Conservation (phyloP, 2,888 invertebrate genomes). For the Nemotelus pantherinus region DNA sequence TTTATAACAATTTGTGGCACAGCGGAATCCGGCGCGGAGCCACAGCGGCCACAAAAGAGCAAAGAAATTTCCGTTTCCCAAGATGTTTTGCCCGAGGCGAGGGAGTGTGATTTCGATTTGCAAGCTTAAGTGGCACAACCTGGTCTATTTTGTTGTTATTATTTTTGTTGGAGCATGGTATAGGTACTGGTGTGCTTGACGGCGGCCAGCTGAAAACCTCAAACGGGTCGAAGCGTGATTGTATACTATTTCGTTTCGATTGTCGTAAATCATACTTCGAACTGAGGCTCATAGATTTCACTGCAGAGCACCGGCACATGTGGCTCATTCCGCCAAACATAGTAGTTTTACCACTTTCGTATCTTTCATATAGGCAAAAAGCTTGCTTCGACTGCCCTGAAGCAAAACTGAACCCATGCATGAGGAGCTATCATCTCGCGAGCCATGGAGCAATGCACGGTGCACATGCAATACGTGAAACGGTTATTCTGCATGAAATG, state of each 20-base stretch:
- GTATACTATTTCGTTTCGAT: constrained; percentile 4
- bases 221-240: constrained; percentile 16
- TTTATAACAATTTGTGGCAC: neutral
- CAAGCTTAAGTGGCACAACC: constrained; percentile 19
- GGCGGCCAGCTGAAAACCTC: constrained; percentile 9
- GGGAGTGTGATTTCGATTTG: constrained; percentile 41
- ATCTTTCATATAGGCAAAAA: neutral
- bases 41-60: constrained; percentile 1
- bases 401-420: constrained; percentile 23
- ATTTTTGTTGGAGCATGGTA: neutral
- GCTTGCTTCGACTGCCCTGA: neutral
- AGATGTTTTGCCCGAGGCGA: constrained; percentile 37
- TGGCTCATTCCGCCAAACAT: too few species aligned
- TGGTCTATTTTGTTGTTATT: constrained; percentile 31
- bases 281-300: constrained; percentile 1
- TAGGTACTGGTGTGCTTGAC: neutral
- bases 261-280: constrained; percentile 24
- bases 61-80: constrained; percentile 37
- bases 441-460: neutral
- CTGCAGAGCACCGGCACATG: neutral
- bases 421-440: constrained; percentile 4
- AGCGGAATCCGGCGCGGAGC: neutral
- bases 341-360: neutral
- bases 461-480: neutral
- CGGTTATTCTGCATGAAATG: constrained; percentile 9